Percentiles rank a stretch among this genome's conserved stretches.
phyloP scores from a whole-genome alignment of 2,888 invertebrate genomes.

The Molanna angustata region DNA sequence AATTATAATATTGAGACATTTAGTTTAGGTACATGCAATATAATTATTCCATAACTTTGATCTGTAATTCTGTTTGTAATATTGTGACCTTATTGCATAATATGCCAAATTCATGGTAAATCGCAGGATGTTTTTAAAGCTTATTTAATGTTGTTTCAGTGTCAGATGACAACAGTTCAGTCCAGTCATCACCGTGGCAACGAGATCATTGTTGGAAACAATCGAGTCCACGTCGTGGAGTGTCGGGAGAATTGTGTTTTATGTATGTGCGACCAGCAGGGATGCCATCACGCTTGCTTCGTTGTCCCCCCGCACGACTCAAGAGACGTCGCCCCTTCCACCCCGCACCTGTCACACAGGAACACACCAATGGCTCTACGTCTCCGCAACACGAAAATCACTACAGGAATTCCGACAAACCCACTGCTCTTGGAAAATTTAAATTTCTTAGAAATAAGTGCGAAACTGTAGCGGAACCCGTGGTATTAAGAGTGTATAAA shows the following conservation, averaged over 20 bases:
- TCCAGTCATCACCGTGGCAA: constrained; percentile 89
- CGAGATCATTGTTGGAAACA: constrained; percentile 90
- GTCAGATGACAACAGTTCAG: constrained; percentile 87
- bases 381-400: constrained; percentile 29
- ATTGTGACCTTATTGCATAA: too few relatives aligned
- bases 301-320: constrained; percentile 44
- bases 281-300: constrained; percentile 46
- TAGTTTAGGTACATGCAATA: too few relatives aligned
- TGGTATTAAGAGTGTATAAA: constrained; percentile 50
- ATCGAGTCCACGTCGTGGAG: constrained; percentile 68
- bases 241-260: constrained; percentile 71
- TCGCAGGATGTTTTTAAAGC: too few relatives aligned
- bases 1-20: too few relatives aligned
- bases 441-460: constrained; percentile 26
- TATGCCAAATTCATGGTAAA: too few relatives aligned
- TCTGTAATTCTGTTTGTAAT: too few relatives aligned
- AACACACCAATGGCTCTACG: constrained; percentile 38
- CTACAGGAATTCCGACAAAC: constrained; percentile 41
- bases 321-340: constrained; percentile 70
- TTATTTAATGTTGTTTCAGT: too few relatives aligned
- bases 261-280: constrained; percentile 62
- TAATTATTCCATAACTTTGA: too few relatives aligned
- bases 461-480: constrained; percentile 13
- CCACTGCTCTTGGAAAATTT: constrained; percentile 31
- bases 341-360: constrained; percentile 37